Percentiles rank a stretch among this genome's conserved stretches.
phyloP scores from a whole-genome alignment of 2,113 vertebrate genomes.

The Ochotona princeps region DNA sequence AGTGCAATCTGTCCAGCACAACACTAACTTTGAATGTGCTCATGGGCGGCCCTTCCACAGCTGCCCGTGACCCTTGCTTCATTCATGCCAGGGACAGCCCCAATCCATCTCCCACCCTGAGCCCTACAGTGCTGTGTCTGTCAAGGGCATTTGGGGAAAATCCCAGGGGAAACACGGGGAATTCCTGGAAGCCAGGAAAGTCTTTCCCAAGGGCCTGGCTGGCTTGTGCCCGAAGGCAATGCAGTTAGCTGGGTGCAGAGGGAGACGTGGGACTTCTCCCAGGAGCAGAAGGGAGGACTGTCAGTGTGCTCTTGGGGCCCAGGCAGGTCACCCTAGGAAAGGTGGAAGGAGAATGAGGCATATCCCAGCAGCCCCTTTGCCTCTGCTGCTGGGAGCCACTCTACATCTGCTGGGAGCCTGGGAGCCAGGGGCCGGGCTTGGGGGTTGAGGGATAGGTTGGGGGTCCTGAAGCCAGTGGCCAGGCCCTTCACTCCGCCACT shows the following conservation, averaged over 20 bases:
- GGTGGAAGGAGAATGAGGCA: not conserved
- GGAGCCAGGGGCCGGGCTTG: not conserved
- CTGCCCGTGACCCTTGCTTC: not conserved
- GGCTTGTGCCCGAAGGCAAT: not conserved
- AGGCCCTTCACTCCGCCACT: not conserved
- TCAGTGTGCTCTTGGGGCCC: too few relatives aligned
- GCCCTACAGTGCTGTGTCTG: not conserved
- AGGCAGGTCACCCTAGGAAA: too few relatives aligned
- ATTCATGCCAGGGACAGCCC: not conserved
- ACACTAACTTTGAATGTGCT: too few relatives aligned
- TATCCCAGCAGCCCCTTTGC: not conserved
- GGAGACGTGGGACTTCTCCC: too few relatives aligned
- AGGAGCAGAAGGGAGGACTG: not conserved
- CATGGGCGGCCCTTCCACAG: not conserved
- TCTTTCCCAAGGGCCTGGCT: not conserved
- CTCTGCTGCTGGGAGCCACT: too few relatives aligned
- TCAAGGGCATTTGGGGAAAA: not conserved
- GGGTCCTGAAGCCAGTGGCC: accelerated
- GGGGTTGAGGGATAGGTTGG: accelerated
- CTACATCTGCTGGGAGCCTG: not conserved
- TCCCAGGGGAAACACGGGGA: conserved; percentile 51
- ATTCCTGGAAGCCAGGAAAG: conserved; percentile 38
- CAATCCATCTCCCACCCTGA: not conserved
- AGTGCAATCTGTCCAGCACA: accelerated
- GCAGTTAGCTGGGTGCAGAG: too few relatives aligned